A percentile compares a stretch with the other conserved stretches of the same genome.
phyloP scores from a whole-genome alignment of 1,140 invertebrate species.

The Piezodorus guildinii region DNA sequence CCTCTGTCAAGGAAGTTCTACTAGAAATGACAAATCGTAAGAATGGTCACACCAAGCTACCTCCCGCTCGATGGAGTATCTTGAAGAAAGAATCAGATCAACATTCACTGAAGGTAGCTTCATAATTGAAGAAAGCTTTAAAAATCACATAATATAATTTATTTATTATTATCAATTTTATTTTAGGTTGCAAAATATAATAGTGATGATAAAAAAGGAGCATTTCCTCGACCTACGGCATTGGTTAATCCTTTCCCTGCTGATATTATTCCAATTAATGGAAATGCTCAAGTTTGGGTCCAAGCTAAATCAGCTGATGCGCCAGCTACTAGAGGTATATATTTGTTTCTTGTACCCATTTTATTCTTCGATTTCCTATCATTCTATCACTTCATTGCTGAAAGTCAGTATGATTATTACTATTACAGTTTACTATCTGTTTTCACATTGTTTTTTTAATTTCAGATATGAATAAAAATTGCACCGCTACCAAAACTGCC shows the following conservation, averaged over 20 bases:
- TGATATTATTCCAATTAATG: not conserved
- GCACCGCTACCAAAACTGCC: not conserved
- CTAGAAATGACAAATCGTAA: conserved; percentile 7
- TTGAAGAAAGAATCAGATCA: conserved; percentile 1
- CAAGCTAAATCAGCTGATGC: not conserved
- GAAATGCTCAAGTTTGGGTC: not conserved
- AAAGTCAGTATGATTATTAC: not conserved
- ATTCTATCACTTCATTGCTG: not conserved
- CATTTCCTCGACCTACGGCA: conserved; percentile 3
- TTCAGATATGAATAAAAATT: conserved; percentile 1
- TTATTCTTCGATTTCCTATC: not conserved
- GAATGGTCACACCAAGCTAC: not conserved
- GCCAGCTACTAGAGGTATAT: not conserved
- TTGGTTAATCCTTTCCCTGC: conserved; percentile 12
- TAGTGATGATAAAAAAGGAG: not conserved
- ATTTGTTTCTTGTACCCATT: not conserved
- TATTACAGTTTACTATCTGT: no score
- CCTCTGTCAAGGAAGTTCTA: not conserved
- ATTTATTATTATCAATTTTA: not conserved
- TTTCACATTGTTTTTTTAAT: not conserved
- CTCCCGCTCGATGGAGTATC: conserved; percentile 4
- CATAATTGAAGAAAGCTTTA: no score
- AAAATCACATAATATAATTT: no score
- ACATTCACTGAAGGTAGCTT: not conserved
- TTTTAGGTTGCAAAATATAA: conserved; percentile 1